phyloP scores from a whole-genome alignment of 2,113 vertebrate species.

The Leptobrachium leishanense region DNA sequence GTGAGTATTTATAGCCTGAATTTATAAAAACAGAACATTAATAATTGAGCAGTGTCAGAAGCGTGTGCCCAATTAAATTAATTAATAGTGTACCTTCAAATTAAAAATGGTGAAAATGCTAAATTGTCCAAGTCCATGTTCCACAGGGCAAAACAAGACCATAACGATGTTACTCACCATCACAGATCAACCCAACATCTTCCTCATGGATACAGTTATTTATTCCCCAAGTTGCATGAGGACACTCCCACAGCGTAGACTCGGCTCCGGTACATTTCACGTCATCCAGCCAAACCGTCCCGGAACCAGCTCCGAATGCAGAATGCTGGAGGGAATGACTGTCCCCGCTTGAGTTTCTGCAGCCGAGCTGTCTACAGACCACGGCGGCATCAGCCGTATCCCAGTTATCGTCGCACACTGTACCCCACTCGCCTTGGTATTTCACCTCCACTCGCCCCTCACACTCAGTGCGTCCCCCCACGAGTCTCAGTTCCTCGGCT shows the following conservation, averaged over 20 bases:
- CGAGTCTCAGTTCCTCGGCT: constrained; percentile 57
- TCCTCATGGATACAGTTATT: constrained; percentile 67
- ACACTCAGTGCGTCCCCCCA: constrained; percentile 2
- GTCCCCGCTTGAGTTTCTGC: constrained; percentile 53
- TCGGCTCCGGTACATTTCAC: constrained; percentile 68
- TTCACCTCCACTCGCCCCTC: constrained; percentile 78
- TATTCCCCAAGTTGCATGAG: constrained; percentile 63
- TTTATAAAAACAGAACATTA: too few relatives aligned
- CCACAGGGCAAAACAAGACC: too few relatives aligned
- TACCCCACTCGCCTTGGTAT: constrained; percentile 73
- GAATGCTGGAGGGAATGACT: constrained; percentile 47
- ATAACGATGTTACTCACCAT: neutral
- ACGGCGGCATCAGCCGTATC: constrained; percentile 67
- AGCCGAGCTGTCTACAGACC: constrained; percentile 71
- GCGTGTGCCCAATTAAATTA: too few relatives aligned
- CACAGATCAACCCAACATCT: constrained; percentile 70
- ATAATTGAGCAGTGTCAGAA: too few relatives aligned
- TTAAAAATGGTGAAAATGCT: neutral
- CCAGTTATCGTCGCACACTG: constrained; percentile 77
- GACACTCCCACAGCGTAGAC: constrained; percentile 61
- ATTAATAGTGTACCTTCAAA: too few relatives aligned
- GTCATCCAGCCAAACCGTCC: constrained; percentile 73
- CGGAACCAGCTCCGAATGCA: constrained; percentile 48
- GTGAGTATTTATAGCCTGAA: too few relatives aligned
- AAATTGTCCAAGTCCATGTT: too few relatives aligned